Conservation (phyloP, 2,797 vertebrate species). For the Stomatorhinus walkeri region DNA sequence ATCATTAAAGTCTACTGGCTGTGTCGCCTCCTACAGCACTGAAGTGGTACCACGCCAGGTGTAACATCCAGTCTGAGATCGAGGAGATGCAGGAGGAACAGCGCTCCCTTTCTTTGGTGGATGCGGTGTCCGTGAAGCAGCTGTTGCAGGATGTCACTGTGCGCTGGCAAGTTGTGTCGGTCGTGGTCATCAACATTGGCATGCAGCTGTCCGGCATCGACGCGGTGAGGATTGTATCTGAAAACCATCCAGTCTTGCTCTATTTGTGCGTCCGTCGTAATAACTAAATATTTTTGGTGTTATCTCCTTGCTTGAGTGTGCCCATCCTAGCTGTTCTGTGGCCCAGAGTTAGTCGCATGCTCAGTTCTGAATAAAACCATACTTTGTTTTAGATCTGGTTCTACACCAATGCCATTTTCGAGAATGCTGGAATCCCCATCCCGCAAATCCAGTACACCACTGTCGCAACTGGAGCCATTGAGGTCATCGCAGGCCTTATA, state of each 20-base stretch:
- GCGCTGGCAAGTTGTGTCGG: conserved; percentile 75
- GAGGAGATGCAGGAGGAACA: conserved; percentile 83
- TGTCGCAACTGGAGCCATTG: conserved; percentile 75
- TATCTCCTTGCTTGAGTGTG: neutral
- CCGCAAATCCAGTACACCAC: conserved; percentile 77
- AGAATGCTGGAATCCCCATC: conserved; percentile 65
- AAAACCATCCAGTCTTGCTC: neutral
- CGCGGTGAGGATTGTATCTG: conserved; percentile 60
- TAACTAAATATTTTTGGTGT: neutral
- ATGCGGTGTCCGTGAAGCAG: conserved; percentile 58
- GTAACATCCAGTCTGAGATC: conserved; percentile 64
- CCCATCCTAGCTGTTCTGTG: neutral
- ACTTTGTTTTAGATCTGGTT: conserved; percentile 79
- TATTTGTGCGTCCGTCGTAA: neutral
- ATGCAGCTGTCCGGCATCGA: conserved; percentile 89
- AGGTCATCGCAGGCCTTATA: conserved; percentile 73
- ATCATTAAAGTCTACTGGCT: neutral
- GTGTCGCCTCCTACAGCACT: conserved; percentile 54
- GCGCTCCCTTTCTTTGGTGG: conserved; percentile 60
- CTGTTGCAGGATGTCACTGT: conserved; percentile 64
- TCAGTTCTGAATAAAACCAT: neutral
- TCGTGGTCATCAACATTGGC: conserved; percentile 72
- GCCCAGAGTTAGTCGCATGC: neutral
- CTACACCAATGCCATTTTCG: conserved; percentile 82
- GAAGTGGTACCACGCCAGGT: conserved; percentile 58